Evolutionary conservation across 1,140 invertebrate genomes (phyloP).

Genomic region (Orius insidiosus): DNA sequence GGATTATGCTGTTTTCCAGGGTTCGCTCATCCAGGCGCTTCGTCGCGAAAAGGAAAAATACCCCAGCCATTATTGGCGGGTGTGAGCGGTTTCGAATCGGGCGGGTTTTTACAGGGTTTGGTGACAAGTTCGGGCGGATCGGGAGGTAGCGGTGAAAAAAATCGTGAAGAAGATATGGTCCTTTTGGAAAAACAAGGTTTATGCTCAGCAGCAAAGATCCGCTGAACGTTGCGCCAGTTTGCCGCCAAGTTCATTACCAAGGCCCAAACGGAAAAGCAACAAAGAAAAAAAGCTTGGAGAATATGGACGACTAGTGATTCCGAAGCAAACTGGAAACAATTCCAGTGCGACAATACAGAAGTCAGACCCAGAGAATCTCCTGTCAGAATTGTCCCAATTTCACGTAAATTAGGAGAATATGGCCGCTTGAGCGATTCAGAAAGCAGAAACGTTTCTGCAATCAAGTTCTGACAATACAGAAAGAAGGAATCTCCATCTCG

Average conservation of each 20-base stretch:
- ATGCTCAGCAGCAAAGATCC: conserved; percentile 53
- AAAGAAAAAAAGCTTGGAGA: conserved; percentile 18
- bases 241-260: conserved; percentile 44
- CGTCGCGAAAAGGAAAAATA: conserved; percentile 66
- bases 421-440: conserved; percentile 20
- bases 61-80: conserved; percentile 62
- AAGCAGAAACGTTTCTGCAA: conserved; percentile 8
- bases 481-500: neutral
- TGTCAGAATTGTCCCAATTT: conserved; percentile 12
- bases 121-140: conserved; percentile 18
- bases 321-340: conserved; percentile 14
- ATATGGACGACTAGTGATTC: conserved; percentile 20
- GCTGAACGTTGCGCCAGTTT: conserved; percentile 32
- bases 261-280: conserved; percentile 36
- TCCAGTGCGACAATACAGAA: too few relatives aligned
- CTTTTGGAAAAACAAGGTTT: conserved; percentile 57
- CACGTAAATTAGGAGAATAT: conserved; percentile 22
- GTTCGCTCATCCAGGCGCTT: conserved; percentile 64
- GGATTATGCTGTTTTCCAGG: conserved; percentile 74
- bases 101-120: conserved; percentile 28
- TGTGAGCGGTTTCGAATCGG: conserved; percentile 31
- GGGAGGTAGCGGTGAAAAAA: conserved; percentile 24
- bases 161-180: conserved; percentile 38
- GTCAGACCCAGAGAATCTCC: too few relatives aligned
- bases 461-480: conserved; percentile 8